Evolutionary conservation across 2,797 vertebrate species (phyloP), one percentile per base, ranked within the genome.

Genomic region (Brachyalestes nurse): DNA sequence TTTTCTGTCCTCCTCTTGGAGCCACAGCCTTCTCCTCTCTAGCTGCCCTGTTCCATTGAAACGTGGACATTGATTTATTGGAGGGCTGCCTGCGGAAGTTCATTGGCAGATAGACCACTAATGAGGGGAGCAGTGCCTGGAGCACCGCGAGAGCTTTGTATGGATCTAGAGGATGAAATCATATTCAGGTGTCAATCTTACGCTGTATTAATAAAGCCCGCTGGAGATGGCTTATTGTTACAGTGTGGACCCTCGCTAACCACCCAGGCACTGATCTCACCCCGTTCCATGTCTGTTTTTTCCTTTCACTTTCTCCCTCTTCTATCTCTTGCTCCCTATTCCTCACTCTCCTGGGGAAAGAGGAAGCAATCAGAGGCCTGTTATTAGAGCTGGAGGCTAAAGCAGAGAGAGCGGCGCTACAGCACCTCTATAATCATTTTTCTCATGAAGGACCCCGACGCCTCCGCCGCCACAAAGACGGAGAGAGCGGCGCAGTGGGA

Each of bases 121-220:
- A 87, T 87, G 84, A 86, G 82, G 72, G 57, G 81, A 60, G 64
- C 61, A 61, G 75, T 14, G 78, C 83, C 80, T 70, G 51, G 77
- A 82, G 80, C 76, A 16, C 84, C 83, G 77, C 78, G 84, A 87
- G 79, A 88, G 79, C 83, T 82, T 82, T 88, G 88, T 89, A 90
- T 87, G 64, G 81, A 89, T 89, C 89, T 91, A 81, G 85, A 82
- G 88, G 88, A 88, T 92, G 90, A 92, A 90, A 92, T 89, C 88
- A 89, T 91, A 93, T 92, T 93, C 92, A 93, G 91, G 90, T 94
- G 92, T 93, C 93, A 93, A 89, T 94, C 93, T 92, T 89, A 85
- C 51, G 69, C 83, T 88, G 89, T 89, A 93, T 91, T 93, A 92
- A 91, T 90, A 91, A 90, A 90, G 89, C 92, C 85, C 91, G 79